phyloP scores from a whole-genome alignment of 2,797 vertebrate species.

The Gambelia wislizenii region DNA sequence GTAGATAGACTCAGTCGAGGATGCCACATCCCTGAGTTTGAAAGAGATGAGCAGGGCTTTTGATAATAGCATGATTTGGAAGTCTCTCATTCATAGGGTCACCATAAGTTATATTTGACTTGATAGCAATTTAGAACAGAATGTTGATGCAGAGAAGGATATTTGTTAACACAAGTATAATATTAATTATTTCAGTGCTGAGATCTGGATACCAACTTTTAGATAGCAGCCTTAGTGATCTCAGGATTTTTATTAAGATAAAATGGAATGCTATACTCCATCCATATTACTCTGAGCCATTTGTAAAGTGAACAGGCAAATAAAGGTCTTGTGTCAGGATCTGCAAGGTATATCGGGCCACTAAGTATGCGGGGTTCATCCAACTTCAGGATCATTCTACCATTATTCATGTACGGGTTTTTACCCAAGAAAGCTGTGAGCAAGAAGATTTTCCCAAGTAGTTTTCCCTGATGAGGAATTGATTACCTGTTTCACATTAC shows the following conservation, averaged over 20 bases:
- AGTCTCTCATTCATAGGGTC: too few species aligned
- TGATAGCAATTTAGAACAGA: too few species aligned
- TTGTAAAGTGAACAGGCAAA: not conserved
- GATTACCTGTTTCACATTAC: conserved; percentile 8
- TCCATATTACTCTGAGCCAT: too few species aligned
- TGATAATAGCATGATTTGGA: too few species aligned
- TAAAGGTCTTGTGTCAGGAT: not conserved
- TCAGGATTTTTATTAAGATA: not conserved
- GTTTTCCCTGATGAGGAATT: conserved; percentile 32
- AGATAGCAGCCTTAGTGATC: not conserved
- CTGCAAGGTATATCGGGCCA: not conserved
- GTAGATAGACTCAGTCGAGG: too few species aligned
- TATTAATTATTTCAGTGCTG: not conserved
- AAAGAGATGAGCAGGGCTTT: too few species aligned
- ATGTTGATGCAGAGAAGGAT: not conserved
- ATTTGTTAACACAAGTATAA: not conserved
- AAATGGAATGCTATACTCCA: not conserved
- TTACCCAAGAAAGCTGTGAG: not conserved
- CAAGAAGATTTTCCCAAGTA: not conserved
- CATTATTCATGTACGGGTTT: not conserved
- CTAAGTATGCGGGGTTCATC: not conserved
- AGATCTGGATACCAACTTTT: not conserved
- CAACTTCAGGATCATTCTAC: not conserved
- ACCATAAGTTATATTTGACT: too few species aligned
- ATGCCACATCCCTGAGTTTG: too few species aligned